phyloP scores from a whole-genome alignment of 2,888 invertebrate species.

The Eristalinus sepulchralis region DNA sequence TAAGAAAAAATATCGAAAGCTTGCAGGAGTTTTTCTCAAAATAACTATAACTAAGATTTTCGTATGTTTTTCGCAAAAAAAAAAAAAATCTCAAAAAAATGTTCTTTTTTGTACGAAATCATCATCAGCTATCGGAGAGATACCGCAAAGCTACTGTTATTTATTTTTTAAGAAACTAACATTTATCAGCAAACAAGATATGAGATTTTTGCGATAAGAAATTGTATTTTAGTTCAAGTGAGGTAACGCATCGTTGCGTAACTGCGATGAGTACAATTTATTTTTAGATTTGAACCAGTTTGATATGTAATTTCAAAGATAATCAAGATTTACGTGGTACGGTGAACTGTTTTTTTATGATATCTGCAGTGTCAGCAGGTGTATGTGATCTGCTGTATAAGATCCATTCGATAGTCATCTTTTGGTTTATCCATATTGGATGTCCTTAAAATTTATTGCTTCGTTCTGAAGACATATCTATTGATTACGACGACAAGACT shows the following conservation, averaged over 20 bases:
- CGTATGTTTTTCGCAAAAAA: not conserved
- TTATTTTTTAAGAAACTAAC: not conserved
- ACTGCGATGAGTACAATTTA: not conserved
- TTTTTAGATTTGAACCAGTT: not conserved
- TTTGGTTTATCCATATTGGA: too few species aligned
- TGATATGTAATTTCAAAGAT: too few species aligned
- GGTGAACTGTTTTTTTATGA: not conserved
- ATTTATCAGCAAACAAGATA: not conserved
- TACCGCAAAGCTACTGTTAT: not conserved
- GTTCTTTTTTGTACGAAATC: not conserved
- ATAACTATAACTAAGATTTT: not conserved
- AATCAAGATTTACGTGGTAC: not conserved
- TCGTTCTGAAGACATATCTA: too few species aligned
- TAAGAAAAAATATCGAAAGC: not conserved
- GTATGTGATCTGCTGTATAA: too few species aligned
- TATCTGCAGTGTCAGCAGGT: not conserved
- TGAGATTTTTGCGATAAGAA: not conserved
- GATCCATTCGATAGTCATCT: too few species aligned
- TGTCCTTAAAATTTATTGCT: too few species aligned
- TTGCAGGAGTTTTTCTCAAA: not conserved
- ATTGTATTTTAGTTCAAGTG: not conserved
- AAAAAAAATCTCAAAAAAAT: not conserved
- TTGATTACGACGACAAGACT: too few species aligned
- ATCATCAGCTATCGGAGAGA: not conserved
- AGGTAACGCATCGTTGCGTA: not conserved